phyloP scores from a whole-genome alignment of 2,113 vertebrate species.

The Psittacus erithacus region DNA sequence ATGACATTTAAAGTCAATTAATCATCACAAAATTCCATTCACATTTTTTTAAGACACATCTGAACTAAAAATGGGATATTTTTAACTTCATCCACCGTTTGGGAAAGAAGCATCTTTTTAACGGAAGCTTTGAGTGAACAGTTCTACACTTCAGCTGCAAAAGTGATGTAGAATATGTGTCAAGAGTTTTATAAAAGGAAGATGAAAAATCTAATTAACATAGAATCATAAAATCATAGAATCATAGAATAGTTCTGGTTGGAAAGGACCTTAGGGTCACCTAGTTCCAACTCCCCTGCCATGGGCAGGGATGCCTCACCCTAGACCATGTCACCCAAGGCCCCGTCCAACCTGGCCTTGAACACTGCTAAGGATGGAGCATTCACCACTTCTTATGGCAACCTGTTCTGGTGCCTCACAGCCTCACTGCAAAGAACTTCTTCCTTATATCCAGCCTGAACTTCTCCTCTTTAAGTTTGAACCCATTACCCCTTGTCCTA shows the following conservation, averaged over 20 bases:
- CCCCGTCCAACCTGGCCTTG: not conserved
- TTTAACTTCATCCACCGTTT: not conserved
- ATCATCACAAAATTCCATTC: not conserved
- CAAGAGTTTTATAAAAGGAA: not conserved
- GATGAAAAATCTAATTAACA: not conserved
- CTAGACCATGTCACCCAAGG: not conserved
- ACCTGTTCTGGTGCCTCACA: not conserved
- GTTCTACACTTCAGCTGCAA: not conserved
- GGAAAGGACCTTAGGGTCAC: not conserved
- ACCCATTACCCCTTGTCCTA: not conserved
- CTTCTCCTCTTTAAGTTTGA: not conserved
- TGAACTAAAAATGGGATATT: not conserved
- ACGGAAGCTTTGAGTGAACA: not conserved
- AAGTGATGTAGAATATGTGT: not conserved
- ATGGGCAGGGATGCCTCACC: not conserved
- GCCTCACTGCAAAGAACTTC: not conserved
- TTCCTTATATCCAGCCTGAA: not conserved
- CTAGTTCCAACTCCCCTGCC: not conserved
- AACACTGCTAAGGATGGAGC: not conserved
- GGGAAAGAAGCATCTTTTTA: not conserved
- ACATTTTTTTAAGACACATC: not conserved
- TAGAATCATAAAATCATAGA: not conserved
- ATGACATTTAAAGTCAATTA: not conserved
- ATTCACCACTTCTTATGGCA: not conserved
- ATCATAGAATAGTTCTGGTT: not conserved